Conservation (phyloP, 2,113 vertebrate species). For the Xenopus laevis region DNA sequence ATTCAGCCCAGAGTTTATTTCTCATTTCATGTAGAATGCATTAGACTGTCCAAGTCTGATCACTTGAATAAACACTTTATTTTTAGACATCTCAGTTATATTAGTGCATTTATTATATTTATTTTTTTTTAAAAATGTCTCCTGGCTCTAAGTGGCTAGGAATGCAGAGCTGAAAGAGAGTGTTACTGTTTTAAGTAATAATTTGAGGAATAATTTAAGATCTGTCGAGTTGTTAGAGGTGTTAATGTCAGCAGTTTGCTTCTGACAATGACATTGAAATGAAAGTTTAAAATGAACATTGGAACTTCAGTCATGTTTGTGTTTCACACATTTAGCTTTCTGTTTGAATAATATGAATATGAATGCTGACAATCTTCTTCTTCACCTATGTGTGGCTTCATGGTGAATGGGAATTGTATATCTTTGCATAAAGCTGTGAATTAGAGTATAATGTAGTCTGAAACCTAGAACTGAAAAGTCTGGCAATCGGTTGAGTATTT, state of each 20-base stretch:
- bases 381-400: neutral
- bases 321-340: neutral
- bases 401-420: neutral
- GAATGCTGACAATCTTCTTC: conserved; percentile 10
- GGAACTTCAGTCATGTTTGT: neutral
- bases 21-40: too few species aligned
- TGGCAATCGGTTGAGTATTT: too few species aligned
- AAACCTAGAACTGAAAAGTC: too few species aligned
- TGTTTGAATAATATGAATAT: neutral
- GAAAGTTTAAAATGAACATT: conserved; percentile 16
- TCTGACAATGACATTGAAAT: conserved; percentile 7
- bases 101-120: too few species aligned
- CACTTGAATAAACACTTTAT: too few species aligned
- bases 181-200: neutral
- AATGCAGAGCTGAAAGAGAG: too few species aligned
- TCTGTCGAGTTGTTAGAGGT: conserved; percentile 1
- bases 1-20: too few species aligned
- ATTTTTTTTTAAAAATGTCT: too few species aligned
- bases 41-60: too few species aligned
- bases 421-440: neutral
- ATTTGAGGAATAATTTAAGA: conserved; percentile 6
- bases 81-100: too few species aligned
- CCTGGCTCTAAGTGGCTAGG: too few species aligned
- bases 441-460: too few species aligned
- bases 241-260: conserved; percentile 8